Percentiles rank a stretch among this genome's conserved stretches.
phyloP scores from a whole-genome alignment of 2,113 vertebrate genomes.

The Crotalus tigris region DNA sequence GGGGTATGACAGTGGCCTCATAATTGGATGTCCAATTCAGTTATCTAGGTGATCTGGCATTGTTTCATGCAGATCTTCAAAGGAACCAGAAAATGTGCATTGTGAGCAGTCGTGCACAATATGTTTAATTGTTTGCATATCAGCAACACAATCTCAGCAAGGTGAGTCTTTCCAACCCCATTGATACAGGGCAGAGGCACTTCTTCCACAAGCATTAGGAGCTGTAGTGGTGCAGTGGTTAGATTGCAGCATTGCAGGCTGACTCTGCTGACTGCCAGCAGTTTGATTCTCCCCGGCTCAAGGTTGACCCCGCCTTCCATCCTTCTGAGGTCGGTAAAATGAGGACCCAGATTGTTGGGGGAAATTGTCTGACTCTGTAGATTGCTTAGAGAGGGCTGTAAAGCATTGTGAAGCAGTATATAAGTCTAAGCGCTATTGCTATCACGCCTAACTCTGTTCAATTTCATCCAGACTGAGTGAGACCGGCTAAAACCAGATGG shows the following conservation, averaged over 20 bases:
- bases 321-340: not conserved
- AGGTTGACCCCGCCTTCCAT: not conserved
- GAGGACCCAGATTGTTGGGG: not conserved
- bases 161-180: not conserved
- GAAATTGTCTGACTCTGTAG: not conserved
- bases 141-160: not conserved
- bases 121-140: not conserved
- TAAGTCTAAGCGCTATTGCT: not conserved
- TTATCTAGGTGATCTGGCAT: not conserved
- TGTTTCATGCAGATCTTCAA: not conserved
- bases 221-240: not conserved
- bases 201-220: not conserved
- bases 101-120: not conserved
- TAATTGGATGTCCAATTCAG: not conserved
- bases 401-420: not conserved
- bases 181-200: not conserved
- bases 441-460: not conserved
- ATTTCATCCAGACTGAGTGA: not conserved
- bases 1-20: not conserved
- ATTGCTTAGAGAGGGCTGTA: not conserved
- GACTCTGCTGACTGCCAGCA: not conserved
- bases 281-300: not conserved
- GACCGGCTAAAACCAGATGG: not conserved
- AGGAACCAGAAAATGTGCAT: not conserved
- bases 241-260: not conserved